These are phyloP conservation scores for Papilio elwesi DNA, from an alignment of 2,888 invertebrate genomes.

Conservation along the genomic window DNA sequence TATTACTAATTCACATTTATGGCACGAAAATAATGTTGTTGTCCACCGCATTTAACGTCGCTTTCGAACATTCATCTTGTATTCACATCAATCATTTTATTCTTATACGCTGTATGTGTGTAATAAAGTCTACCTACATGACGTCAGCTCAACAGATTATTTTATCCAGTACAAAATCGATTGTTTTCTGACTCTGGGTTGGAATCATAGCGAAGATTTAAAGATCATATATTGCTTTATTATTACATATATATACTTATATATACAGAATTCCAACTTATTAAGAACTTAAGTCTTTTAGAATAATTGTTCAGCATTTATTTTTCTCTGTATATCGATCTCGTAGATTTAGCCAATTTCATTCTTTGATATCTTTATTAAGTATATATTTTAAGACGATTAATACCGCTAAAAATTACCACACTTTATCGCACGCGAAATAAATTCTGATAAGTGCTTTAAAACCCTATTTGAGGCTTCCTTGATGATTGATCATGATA, in stretches of 20 bases:
- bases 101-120: neutral
- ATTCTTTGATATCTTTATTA: slow-evolving; percentile 5
- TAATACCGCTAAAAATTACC: neutral
- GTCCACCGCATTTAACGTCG: neutral
- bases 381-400: slow-evolving; percentile 4
- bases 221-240: neutral
- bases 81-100: neutral
- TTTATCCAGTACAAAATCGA: neutral
- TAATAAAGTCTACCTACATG: neutral
- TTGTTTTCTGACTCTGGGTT: neutral
- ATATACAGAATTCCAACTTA: too few species aligned
- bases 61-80: neutral
- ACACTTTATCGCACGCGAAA: slow-evolving; percentile 13
- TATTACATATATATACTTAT: too few species aligned
- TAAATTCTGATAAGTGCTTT: slow-evolving; percentile 9
- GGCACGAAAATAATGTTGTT: neutral
- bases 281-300: too few species aligned
- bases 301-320: too few species aligned
- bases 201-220: neutral
- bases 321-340: too few species aligned
- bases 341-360: neutral
- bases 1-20: neutral
- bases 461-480: slow-evolving; percentile 13
- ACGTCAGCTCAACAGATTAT: slow-evolving; percentile 10
- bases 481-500: slow-evolving; percentile 32